Base-by-base conservation (phyloP, 2,888 invertebrate genomes). In the Deladenus siricidicola region DNA sequence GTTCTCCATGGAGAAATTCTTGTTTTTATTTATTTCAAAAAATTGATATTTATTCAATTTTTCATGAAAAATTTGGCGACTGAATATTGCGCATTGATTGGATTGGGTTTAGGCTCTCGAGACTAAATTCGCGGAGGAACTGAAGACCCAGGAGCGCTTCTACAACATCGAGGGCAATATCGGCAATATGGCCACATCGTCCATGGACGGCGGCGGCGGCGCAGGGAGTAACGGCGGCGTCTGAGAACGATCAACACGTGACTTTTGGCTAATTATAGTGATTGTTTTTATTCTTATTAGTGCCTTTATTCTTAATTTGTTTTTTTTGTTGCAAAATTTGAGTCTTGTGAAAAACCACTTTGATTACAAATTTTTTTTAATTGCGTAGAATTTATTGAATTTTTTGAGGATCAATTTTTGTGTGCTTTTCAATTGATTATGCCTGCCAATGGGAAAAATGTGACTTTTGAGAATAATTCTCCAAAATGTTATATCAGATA, bases 131-230 rank as follows among this genome's bases (percentile, higher is more conserved):
- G 64, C 66, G 51, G 70, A 72, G n/a, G 76, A 76, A 51, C 62
- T 74, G 21, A 64, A 70, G 24, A 66, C 67, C 21, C 76, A 76
- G 49, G 70, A 72, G 57, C 64, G 69, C 29, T 76, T 76, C 61
- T 76, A 76, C 44, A 58, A 55, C 39, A 21, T 58, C 54, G 53
- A 56, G 44, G 21, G 26, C 58, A 42, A 26, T 14, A 34, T 34
- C 14, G 39, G 14, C 39, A 34, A 14, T 14, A 34, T 34, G 39
- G 29, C 51, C 14, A 23, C 51, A 51, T 39, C 42, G 51, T 51
- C 21, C 23, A 24, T 28, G 24, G 6, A 21, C 51, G 17, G 51
- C 34, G 42, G n/a, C 28, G 28, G 17, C 51, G 23, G 30, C 51
- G 24, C 10, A 23, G 42, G 24, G 17, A 4, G 21, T 6, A 23